Evolutionary conservation across 2,888 invertebrate species (phyloP), one percentile per base, ranked within the genome.

Genomic region (Pyrgus malvae): DNA sequence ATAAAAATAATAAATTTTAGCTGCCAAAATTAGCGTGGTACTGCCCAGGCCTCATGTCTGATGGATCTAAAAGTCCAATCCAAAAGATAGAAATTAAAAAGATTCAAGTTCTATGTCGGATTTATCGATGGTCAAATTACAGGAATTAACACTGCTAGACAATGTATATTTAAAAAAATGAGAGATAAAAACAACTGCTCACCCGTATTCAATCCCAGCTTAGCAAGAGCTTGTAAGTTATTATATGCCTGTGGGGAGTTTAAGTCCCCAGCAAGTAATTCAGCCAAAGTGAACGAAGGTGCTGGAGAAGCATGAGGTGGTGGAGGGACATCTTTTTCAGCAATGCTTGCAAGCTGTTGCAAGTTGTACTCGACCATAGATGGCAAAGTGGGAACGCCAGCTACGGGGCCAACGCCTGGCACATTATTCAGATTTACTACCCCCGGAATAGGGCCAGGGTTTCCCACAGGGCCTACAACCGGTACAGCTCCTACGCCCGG

Each of bases 201-300:
- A 94, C 94, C 94, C 70, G 93, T 91, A 69, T 92, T 93, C 46
- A 94, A 81, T 71, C 97, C 97, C 54, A 97, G 91, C 82, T 97
- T 97, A 56, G 97, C 97, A 57, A 98, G 92, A 21, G 96, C 97
- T 75, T 97, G 96, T 63, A 98, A 91, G 86, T 97, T 98, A 81
- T 96, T 96, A 68, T 96, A 94, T 8, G 97, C 96, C 69, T 95
- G 94, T 66, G 93, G 93, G 0, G 92, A 92, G 66, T 91, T 92
- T 3, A 93, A 79, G 70, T 94, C 94, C 12, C 95, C 95, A 56
- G 93, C 93, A 54, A 96, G 91, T 54, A 96, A 87, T 76, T 97
- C 96, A 5, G 95, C 94, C 62, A 96, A 83, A 55, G 93, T 95
- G 66, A 96, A 95, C 63, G 93, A 91, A 59, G 93, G 93, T 80